Evolutionary conservation across 2,113 vertebrate genomes (phyloP), one percentile per base, ranked within the genome.

Genomic region (Sorex araneus): DNA sequence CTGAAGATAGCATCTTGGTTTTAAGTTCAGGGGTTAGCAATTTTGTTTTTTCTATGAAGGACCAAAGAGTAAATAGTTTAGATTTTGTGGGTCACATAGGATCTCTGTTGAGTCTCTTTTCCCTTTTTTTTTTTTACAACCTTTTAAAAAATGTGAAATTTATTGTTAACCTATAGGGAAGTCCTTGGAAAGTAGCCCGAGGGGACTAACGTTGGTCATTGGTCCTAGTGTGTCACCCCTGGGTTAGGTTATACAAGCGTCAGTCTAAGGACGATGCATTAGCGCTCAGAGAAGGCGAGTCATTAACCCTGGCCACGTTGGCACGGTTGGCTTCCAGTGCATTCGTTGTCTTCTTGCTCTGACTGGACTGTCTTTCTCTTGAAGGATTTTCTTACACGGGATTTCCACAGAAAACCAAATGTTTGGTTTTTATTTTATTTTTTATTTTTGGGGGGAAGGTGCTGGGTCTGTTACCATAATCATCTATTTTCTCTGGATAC

Each of bases 401-500:
- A 7, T 40, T 40, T 40, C 27, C 23, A 79, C 40, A 84, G 85
- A 47, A 84, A 67, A 87, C 2, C 30, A 80, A 45, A 89, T 54
- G 54, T 54, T 19, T 54, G 54, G 54, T 19, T 54, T 54, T 15
- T 54, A 11, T 54, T 54, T 54, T 54, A 8, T 54, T 54, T 54
- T 43, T 25, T 19, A 12, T 7, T 54, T 54, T 54, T 54, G 4
- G 9, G 54, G 18, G 54, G 54, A 15, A 1, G 18, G 12, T 54
- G 8, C 15, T 54, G 54, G 54, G 54, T 87, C 30, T 40, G 32
- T 15, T 64, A 30, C 69, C 23, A 75, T 78, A 28, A 78, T 54
- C 10, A 69, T 84, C 79, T 93, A 71, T 80, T 87, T 89, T 80
- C 23, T 43, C 76, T 43, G 67, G 80, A 73, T 64, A n/a, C 5